phyloP scores from a whole-genome alignment of 2,797 vertebrate species.

The Discoglossus pictus region DNA sequence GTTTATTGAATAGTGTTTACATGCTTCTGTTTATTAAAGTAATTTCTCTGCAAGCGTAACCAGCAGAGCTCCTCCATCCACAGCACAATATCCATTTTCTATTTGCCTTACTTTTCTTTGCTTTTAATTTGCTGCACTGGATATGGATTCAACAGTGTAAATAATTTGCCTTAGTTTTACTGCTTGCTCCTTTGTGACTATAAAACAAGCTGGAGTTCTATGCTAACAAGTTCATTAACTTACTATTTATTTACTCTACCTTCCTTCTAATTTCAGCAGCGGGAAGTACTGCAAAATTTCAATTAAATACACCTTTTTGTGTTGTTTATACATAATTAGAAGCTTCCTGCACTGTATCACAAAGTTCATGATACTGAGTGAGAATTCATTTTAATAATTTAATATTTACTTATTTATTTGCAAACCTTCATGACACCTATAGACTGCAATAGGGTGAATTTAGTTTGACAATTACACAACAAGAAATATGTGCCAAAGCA shows the following conservation, averaged over 20 bases:
- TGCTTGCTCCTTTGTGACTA: background rate
- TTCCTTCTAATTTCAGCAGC: background rate
- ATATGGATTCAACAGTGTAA: background rate
- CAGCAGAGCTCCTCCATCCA: too few relatives aligned
- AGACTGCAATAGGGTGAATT: too few relatives aligned
- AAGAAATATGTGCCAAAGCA: too few relatives aligned
- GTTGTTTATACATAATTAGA: background rate
- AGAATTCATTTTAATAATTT: too few relatives aligned
- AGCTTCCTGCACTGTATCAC: background rate
- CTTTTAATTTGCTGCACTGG: background rate
- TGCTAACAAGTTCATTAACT: conserved; percentile 3
- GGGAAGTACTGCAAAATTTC: background rate
- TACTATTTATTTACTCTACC: background rate
- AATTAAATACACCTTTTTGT: background rate
- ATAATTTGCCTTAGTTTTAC: background rate
- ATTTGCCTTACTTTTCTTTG: background rate
- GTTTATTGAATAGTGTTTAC: too few relatives aligned
- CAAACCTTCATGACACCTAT: too few relatives aligned
- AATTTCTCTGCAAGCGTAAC: too few relatives aligned
- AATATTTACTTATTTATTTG: too few relatives aligned
- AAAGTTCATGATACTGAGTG: too few relatives aligned
- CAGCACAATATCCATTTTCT: background rate
- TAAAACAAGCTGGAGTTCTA: background rate
- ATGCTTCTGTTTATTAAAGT: too few relatives aligned
- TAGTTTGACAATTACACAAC: too few relatives aligned